These are phyloP conservation scores for Tortrix viridana DNA, from an alignment of 2,888 invertebrate species.

Conservation along the genomic window DNA sequence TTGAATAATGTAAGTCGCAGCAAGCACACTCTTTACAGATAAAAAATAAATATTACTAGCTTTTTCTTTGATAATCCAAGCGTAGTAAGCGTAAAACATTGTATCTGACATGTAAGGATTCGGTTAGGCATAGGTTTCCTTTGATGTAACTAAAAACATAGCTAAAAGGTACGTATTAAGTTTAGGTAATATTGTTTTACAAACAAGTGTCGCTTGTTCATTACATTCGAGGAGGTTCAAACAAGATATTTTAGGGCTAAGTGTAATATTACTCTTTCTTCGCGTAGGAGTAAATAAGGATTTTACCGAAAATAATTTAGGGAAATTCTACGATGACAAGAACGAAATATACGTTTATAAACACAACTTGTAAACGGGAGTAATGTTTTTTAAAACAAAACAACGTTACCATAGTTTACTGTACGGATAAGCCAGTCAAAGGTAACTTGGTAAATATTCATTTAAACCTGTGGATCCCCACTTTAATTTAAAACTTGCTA, in stretches of 20 bases:
- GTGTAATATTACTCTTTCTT: neutral
- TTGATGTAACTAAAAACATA: slow-evolving; percentile 9
- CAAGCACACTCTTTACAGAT: neutral
- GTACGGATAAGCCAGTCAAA: slow-evolving; percentile 15
- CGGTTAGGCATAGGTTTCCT: slow-evolving; percentile 14
- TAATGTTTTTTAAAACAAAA: neutral
- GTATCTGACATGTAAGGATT: slow-evolving; percentile 19
- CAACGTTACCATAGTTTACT: neutral
- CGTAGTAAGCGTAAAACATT: slow-evolving; percentile 6
- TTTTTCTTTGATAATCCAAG: slow-evolving; percentile 30
- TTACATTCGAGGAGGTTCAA: slow-evolving; percentile 7
- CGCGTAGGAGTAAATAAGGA: too few species aligned
- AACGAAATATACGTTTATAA: neutral
- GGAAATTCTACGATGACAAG: too few species aligned
- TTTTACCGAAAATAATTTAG: too few species aligned
- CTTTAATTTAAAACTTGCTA: slow-evolving; percentile 35
- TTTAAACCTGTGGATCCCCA: slow-evolving; percentile 27
- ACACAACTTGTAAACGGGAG: neutral
- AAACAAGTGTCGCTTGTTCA: slow-evolving; percentile 12
- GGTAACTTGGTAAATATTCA: slow-evolving; percentile 2
- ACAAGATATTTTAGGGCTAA: neutral
- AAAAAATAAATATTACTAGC: neutral
- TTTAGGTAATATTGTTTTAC: slow-evolving; percentile 8
- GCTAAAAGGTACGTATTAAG: slow-evolving; percentile 16
- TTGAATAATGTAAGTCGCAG: neutral